Base-by-base conservation (phyloP, 2,113 vertebrate species). In the Morone saxatilis region DNA sequence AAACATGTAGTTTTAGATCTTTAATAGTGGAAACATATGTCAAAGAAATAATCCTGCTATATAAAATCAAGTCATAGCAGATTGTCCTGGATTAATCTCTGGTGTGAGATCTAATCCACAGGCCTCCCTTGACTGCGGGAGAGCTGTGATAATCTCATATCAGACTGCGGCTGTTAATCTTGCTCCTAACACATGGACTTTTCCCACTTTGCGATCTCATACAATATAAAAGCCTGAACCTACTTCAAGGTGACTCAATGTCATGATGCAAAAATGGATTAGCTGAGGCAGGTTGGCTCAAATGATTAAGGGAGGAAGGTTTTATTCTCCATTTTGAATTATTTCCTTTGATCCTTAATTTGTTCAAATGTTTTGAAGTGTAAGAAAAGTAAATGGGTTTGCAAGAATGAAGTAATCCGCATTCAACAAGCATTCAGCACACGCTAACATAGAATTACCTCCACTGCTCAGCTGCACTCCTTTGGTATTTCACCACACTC, bases 401-500 rank as follows among this genome's bases (percentile, higher is more conserved):
- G n/a, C n/a, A 13, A 0, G 50, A 67, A 71, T 72, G 11, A 79
- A 77, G 48, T 66, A 67, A 79, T 85, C 71, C 5, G 4, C 53
- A 70, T 76, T 69, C 45, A 75, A 59, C 74, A 47, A 19, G 68
- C 40, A 59, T 76, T 75, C 48, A 48, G 47, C 67, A 69, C 81
- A 82, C 1, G 13, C 75, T 48, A 70, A 62, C 57, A 50, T 14
- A 61, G 60, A 83, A 82, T 67, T 74, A 70, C 72, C 43, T 47
- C 79, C 60, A 59, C 78, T 72, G 65, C 86, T 80, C 51, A 75
- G 76, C 67, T 77, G 54, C 63, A 43, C 78, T 83, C 53, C 61
- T 87, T 82, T 86, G 88, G 71, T 89, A 82, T 80, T 85, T 92
- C 77, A 77, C 36, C 12, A 45, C 89, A 80, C 90, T 95, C 94